These are phyloP conservation scores for Liparis tanakae DNA, from an alignment of 2,797 vertebrate species.

Conservation along the genomic window DNA sequence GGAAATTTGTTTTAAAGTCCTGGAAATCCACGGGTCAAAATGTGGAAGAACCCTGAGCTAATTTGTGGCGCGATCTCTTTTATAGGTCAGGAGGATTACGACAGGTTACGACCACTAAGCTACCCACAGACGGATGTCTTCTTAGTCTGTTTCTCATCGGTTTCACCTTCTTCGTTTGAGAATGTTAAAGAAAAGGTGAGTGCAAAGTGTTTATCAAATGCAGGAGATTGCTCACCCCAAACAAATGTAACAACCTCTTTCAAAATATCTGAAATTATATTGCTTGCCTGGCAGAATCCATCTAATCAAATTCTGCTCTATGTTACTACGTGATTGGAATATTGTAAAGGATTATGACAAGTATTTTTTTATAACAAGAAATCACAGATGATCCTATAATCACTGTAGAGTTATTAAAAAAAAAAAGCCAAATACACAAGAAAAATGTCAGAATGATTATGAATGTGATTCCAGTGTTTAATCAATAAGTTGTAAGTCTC, in stretches of 20 bases:
- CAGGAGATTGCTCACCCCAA: background rate
- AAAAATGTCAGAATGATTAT: too few relatives aligned
- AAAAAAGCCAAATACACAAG: too few relatives aligned
- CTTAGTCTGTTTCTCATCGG: constrained; percentile 87
- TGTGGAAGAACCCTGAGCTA: too few relatives aligned
- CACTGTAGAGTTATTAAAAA: too few relatives aligned
- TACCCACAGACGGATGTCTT: constrained; percentile 88
- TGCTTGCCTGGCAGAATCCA: background rate
- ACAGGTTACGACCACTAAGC: constrained; percentile 84
- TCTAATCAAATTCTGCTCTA: background rate
- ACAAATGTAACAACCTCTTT: background rate
- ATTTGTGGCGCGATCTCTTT: constrained; percentile 9
- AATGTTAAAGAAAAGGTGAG: constrained; percentile 87
- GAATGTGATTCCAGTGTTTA: too few relatives aligned
- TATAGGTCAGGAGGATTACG: constrained; percentile 86
- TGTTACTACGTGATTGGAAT: background rate
- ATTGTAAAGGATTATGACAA: background rate
- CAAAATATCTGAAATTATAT: background rate
- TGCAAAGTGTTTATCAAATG: background rate
- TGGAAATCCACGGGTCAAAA: too few relatives aligned
- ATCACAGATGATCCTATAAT: too few relatives aligned
- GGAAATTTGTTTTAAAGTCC: too few relatives aligned
- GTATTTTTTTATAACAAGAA: background rate
- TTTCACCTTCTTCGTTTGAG: constrained; percentile 87
- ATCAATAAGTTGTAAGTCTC: too few relatives aligned